These are phyloP conservation scores for Gastrophryne carolinensis DNA, from an alignment of 2,797 vertebrate species.

Conservation along the genomic window DNA sequence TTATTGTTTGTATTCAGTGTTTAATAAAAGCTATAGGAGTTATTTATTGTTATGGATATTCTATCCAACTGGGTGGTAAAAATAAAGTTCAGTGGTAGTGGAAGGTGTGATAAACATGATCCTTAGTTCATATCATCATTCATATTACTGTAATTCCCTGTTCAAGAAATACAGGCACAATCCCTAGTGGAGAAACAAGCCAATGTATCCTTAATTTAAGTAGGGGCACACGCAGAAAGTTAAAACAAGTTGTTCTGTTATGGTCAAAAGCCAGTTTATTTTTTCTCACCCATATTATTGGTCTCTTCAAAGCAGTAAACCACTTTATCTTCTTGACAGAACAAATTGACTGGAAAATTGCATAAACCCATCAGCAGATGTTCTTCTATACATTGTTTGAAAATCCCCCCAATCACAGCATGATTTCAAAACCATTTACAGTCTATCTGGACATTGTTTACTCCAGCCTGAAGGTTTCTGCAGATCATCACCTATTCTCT, in stretches of 20 bases:
- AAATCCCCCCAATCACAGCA: constrained; percentile 65
- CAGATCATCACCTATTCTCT: constrained; percentile 56
- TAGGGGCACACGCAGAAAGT: constrained; percentile 8
- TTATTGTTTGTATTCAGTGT: no score
- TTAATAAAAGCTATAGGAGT: no score
- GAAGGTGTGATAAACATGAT: no score
- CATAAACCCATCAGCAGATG: constrained; percentile 76
- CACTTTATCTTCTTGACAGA: constrained; percentile 79
- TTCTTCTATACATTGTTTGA: constrained; percentile 73
- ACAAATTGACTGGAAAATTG: constrained; percentile 81
- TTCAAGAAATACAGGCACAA: no score
- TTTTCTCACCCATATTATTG: constrained; percentile 55
- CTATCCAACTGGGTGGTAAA: no score
- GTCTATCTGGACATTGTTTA: constrained; percentile 52
- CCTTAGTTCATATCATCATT: no score
- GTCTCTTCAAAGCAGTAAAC: constrained; percentile 72
- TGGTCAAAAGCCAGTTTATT: constrained; percentile 58
- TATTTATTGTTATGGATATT: no score
- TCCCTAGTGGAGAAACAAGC: constrained; percentile 1
- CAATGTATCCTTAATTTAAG: constrained; percentile 3
- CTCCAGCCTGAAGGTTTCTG: constrained; percentile 53
- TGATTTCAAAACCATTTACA: constrained; percentile 64
- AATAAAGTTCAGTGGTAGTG: no score
- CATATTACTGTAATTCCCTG: no score
- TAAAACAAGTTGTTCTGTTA: constrained; percentile 43